Evolutionary conservation across 2,113 vertebrate species (phyloP).

Genomic region (Heterotilapia buettikoferi): DNA sequence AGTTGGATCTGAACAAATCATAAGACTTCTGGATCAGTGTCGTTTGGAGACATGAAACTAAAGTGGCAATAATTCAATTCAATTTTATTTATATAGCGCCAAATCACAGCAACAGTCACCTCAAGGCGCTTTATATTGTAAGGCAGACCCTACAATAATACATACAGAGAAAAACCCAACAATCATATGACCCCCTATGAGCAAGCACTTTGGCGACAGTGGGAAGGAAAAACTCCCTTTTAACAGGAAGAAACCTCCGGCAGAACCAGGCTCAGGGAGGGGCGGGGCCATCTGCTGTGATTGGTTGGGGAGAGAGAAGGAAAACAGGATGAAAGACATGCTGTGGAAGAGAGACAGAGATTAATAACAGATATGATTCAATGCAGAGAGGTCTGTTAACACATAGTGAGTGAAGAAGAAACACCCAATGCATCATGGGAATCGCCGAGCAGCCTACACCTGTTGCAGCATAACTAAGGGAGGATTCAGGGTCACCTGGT

Average conservation of each 20-base stretch:
- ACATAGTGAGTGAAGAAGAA: background rate
- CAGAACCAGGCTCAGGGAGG: background rate
- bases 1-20: background rate
- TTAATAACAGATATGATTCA: background rate
- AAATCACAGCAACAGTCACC: background rate
- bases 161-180: background rate
- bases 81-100: background rate
- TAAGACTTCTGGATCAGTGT: background rate
- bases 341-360: fast-evolving
- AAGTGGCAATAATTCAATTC: background rate
- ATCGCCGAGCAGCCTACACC: fast-evolving
- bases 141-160: background rate
- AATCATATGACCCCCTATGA: background rate
- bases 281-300: background rate
- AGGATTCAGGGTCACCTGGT: background rate
- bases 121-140: background rate
- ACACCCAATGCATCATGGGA: fast-evolving
- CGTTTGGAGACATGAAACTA: background rate
- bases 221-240: background rate
- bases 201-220: background rate
- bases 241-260: fast-evolving
- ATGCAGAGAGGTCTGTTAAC: fast-evolving
- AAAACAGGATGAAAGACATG: fast-evolving
- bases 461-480: fast-evolving
- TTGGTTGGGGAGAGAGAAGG: fast-evolving